These are phyloP conservation scores for Caenorhabditis remanei DNA, from an alignment of 1,140 invertebrate genomes.

Conservation along the genomic window DNA sequence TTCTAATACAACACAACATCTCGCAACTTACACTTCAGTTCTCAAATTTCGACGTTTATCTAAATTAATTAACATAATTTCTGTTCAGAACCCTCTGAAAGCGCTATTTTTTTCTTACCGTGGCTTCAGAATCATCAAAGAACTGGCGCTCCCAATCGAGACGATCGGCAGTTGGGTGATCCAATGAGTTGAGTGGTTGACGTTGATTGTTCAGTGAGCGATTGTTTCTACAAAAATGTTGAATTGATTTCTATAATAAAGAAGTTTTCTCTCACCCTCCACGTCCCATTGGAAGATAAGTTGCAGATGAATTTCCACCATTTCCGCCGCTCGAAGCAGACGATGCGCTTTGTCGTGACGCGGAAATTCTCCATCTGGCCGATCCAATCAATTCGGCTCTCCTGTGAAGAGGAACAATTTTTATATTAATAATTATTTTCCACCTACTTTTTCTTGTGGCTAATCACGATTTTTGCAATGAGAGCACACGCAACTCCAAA, in stretches of 20 bases:
- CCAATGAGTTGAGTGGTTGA: slow-evolving; percentile 40
- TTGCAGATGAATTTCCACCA: not conserved
- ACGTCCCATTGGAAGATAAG: slow-evolving; percentile 40
- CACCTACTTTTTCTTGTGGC: slow-evolving; percentile 57
- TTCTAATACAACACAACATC: slow-evolving; percentile 1
- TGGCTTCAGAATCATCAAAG: slow-evolving; percentile 64
- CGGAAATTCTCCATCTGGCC: slow-evolving; percentile 34
- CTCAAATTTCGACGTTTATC: slow-evolving; percentile 33
- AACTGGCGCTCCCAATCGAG: slow-evolving; percentile 65
- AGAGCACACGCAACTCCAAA: slow-evolving; percentile 56
- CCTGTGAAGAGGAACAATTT: not conserved
- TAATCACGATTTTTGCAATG: slow-evolving; percentile 56
- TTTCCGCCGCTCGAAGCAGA: slow-evolving; percentile 36
- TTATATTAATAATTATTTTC: not conserved
- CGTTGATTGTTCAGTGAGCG: slow-evolving; percentile 32
- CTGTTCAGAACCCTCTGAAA: too few species aligned
- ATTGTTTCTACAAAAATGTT: slow-evolving; percentile 6
- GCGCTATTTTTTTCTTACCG: not conserved
- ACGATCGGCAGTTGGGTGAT: slow-evolving; percentile 36
- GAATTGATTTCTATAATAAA: not conserved
- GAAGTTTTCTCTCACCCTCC: not conserved
- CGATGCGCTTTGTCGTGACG: slow-evolving; percentile 27
- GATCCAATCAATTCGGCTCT: slow-evolving; percentile 44
- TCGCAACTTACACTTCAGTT: slow-evolving; percentile 13
- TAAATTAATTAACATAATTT: not conserved